Base-by-base conservation (phyloP, 2,888 invertebrate genomes). In the Villa cingulata region DNA sequence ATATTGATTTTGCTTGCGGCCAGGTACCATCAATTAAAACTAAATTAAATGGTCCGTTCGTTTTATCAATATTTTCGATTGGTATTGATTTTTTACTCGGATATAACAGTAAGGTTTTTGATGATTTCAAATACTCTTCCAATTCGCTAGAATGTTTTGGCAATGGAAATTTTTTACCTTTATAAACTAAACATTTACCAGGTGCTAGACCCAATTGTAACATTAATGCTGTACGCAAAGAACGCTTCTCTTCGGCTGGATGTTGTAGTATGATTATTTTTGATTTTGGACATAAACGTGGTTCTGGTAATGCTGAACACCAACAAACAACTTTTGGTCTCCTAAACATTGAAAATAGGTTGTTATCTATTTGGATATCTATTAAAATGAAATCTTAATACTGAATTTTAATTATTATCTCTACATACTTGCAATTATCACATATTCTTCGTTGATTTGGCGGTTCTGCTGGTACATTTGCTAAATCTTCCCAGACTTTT, bases 1-100 rank as follows among this genome's bases (percentile, higher is more conserved):
- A 94, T 52, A 94, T 89, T 14, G 89, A 86, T 67, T 89, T 90
- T 3, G 94, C 92, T 68, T 95, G 94, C 1, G 90, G 86, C 94
- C 94, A 95, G 12, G 95, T 95, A 5, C 95, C 94, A 72, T 95
- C 94, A 53, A 95, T 77, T 38, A 94, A 70, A 40, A 94, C 73
- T 45, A 94, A 72, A 64, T 87, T 91, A 62, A 84, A 87, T 12
- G 73, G 74, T 39, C 67, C 70, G 29, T 64, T 55, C 54, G 60
- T 62, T 52, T 62, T 59, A 47, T 71, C 63, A 36, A 80, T 59
- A 48, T 71, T 68, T 57, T 74, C 75, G 52, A 90, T 74, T 60
- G 84, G 79, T 44, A 82, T 70, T 2, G 91, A 83, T 55, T 76
- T 71, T 62, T 78, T 75, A 55, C 87, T 86, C 29, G 90, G 91